These are phyloP conservation scores for Trinorchestia longiramus DNA, from an alignment of 1,140 invertebrate genomes.

Conservation along the genomic window DNA sequence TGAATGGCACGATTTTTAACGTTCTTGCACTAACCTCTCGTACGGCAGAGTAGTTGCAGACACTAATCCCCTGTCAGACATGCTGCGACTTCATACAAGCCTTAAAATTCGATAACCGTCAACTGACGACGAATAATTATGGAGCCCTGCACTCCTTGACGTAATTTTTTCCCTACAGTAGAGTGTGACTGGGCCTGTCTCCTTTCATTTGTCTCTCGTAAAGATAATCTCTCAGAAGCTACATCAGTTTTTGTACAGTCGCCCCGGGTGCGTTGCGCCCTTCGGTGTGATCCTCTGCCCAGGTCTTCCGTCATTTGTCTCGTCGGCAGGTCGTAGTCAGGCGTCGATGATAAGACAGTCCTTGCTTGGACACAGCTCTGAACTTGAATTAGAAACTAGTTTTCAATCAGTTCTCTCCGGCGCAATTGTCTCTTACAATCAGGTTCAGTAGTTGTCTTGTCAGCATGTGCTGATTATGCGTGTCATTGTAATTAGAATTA, in stretches of 20 bases:
- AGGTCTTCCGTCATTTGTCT: background rate
- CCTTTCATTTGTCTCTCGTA: background rate
- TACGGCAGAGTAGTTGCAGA: background rate
- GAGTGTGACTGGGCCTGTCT: background rate
- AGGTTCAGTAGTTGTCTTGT: background rate
- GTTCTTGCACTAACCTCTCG: background rate
- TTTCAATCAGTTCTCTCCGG: background rate
- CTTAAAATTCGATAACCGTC: background rate
- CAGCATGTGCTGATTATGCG: background rate
- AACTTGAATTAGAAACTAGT: background rate
- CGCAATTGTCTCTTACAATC: background rate
- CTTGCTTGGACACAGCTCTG: background rate
- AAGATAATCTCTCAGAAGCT: background rate
- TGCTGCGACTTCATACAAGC: background rate
- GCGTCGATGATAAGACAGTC: background rate
- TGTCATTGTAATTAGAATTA: background rate
- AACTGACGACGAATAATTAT: background rate
- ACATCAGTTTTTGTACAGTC: background rate
- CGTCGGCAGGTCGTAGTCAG: background rate
- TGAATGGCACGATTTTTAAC: too few species aligned
- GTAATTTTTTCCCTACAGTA: background rate
- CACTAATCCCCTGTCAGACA: background rate
- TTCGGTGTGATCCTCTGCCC: background rate
- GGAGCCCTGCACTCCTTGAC: background rate
- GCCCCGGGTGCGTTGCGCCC: too few species aligned